A percentile compares a stretch with the other conserved stretches of the same genome.
Evolutionary conservation across 2,888 invertebrate genomes (phyloP).

Genomic region (Dicycla oo): DNA sequence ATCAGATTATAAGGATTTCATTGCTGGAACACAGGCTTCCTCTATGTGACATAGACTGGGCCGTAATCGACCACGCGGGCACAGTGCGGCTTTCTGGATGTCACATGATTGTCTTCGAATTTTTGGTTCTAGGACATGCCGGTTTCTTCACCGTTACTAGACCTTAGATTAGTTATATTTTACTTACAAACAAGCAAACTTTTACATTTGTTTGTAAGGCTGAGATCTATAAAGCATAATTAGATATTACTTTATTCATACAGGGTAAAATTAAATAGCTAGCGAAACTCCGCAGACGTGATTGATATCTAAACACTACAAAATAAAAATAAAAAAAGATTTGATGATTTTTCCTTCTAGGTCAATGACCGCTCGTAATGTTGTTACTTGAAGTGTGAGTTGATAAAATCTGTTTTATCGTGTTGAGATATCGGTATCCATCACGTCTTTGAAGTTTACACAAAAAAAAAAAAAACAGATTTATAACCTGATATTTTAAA

Average conservation of each 20-base stretch:
- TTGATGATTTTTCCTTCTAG: fast-evolving
- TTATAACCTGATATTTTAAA: too few relatives aligned
- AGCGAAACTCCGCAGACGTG: too few relatives aligned
- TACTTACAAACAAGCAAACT: not conserved
- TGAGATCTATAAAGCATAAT: not conserved
- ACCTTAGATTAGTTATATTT: slow-evolving; percentile 1
- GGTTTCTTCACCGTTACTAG: not conserved
- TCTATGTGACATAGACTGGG: not conserved
- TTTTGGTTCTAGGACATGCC: not conserved
- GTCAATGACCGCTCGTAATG: too few relatives aligned
- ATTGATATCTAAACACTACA: too few relatives aligned
- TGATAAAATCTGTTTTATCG: too few relatives aligned
- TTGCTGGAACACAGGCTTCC: not conserved
- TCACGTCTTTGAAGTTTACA: too few relatives aligned
- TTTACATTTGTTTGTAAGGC: not conserved
- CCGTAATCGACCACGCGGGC: not conserved
- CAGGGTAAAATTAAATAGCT: too few relatives aligned
- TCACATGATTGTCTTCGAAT: not conserved
- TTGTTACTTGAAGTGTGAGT: too few relatives aligned
- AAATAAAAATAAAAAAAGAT: too few relatives aligned
- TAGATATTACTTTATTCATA: not conserved
- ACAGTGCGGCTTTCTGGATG: not conserved
- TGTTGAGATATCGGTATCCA: too few relatives aligned
- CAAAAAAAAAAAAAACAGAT: too few relatives aligned
- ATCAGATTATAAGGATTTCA: not conserved